A percentile compares a stretch with the other conserved stretches of the same genome.
phyloP scores from a whole-genome alignment of 2,797 vertebrate genomes.

The Tiaroga cobitis region DNA sequence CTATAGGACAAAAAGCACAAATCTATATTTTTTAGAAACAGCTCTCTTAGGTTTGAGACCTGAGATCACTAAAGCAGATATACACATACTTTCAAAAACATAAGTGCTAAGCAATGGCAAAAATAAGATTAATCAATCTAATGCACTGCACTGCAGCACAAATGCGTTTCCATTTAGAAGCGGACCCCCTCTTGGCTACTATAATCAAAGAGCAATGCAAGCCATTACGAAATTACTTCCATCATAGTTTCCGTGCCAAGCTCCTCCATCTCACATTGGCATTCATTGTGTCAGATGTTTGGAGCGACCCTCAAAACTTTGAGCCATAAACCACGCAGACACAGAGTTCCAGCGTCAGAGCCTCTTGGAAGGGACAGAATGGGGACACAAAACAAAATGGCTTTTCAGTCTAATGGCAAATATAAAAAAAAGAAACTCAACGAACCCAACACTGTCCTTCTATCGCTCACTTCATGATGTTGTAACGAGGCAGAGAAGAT shows the following conservation, averaged over 20 bases:
- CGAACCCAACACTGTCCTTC: constrained; percentile 16
- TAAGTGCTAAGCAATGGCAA: constrained; percentile 49
- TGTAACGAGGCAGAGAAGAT: neutral
- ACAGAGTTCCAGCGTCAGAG: constrained; percentile 45
- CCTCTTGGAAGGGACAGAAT: constrained; percentile 48
- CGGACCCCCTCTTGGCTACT: constrained; percentile 47
- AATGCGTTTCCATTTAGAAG: constrained; percentile 63
- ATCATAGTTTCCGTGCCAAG: constrained; percentile 56
- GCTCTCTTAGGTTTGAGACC: neutral
- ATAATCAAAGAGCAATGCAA: constrained; percentile 61
- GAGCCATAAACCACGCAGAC: constrained; percentile 33
- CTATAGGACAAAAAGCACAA: neutral
- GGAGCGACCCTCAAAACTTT: constrained; percentile 45
- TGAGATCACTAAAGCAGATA: constrained; percentile 7
- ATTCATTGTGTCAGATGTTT: constrained; percentile 49
- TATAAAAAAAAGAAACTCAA: constrained; percentile 13
- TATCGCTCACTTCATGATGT: neutral
- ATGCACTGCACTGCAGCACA: constrained; percentile 63
- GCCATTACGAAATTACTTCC: constrained; percentile 64
- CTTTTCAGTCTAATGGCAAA: constrained; percentile 38
- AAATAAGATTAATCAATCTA: constrained; percentile 64
- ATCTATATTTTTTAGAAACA: neutral
- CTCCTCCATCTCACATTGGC: constrained; percentile 38
- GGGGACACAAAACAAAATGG: constrained; percentile 42
- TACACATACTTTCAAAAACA: constrained; percentile 38